Conservation (phyloP, 2,888 invertebrate genomes). For the Catonia carolina region DNA sequence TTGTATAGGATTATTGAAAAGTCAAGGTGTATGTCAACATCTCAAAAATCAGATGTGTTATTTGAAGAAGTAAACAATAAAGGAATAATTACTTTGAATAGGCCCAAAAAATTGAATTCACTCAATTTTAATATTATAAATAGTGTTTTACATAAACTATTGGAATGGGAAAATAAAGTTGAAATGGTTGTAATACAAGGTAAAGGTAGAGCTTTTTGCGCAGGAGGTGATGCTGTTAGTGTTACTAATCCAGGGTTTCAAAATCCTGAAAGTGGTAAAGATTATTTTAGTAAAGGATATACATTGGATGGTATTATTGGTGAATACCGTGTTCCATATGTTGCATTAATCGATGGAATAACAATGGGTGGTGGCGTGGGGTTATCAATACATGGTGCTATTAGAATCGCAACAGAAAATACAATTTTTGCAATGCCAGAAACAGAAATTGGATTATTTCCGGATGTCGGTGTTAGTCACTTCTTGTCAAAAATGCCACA, state of each 20-base stretch:
- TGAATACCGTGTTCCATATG: constrained; percentile 78
- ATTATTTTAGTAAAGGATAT: constrained; percentile 67
- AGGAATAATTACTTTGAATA: constrained; percentile 64
- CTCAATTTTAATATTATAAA: constrained; percentile 69
- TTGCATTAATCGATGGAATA: constrained; percentile 90
- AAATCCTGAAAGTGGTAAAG: constrained; percentile 46
- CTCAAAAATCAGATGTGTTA: constrained; percentile 34
- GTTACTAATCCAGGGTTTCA: constrained; percentile 49
- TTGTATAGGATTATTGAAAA: no score
- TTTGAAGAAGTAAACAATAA: constrained; percentile 42
- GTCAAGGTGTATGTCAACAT: no score
- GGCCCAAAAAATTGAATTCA: constrained; percentile 72
- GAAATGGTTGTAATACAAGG: constrained; percentile 67
- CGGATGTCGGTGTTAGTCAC: constrained; percentile 93
- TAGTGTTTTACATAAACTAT: constrained; percentile 63
- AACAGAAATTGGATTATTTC: constrained; percentile 94
- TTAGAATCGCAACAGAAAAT: constrained; percentile 88
- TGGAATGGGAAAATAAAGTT: constrained; percentile 64
- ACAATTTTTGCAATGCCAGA: constrained; percentile 98
- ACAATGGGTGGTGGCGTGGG: constrained; percentile 99
- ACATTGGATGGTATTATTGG: constrained; percentile 80
- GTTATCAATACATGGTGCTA: constrained; percentile 76
- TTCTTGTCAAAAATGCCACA: constrained; percentile 81
- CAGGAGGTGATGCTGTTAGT: constrained; percentile 90
- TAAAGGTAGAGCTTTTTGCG: constrained; percentile 95